Base-by-base conservation (phyloP, 2,797 vertebrate species). In the Setipinna tenuifilis region DNA sequence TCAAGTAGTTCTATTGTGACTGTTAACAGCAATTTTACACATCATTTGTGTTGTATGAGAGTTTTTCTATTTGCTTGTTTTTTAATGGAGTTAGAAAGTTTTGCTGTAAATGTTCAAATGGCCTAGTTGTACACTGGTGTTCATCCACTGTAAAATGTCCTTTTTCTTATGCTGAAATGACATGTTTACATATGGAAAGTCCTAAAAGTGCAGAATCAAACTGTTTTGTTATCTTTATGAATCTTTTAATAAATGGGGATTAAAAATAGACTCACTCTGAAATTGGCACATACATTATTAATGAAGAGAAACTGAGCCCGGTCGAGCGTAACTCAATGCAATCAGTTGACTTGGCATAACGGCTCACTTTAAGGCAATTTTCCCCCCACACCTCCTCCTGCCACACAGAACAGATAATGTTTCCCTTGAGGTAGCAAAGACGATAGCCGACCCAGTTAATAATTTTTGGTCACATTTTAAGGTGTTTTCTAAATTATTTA, bases 201-300 rank as follows among this genome's bases (percentile, higher is more conserved):
- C 17, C 2, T 78, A 57, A 19, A 82, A 68, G 4, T 71, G n/a
- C 28, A 54, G 81, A 75, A 54, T 83, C 84, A 71, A 83, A 44
- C 71, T 59, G 6, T 11, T 21, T 35, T 81, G 58, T 83, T 59
- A 31, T 82, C 82, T 44, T 82, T 48, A 78, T 83, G 44, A 80
- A 88, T 61, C 28, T 83, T 86, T 85, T 82, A 65, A 83, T 81
- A 48, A 80, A 81, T 50, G 5, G 21, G 21, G 17, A 68, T 83
- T 31, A 57, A 83, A 85, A 85, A 88, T 83, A 59, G 48, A 50
- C 35, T 41, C 23, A 41, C 58, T 12, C 54, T 71, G 12, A 31
- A 16, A 57, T 50, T 14, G 23, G 41, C 35, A 48, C 23, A 59
- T 48, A 85, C 41, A 84, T 57, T 84, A 86, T 83, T 83, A 83